These are phyloP conservation scores for Neostethus bicornis DNA, from an alignment of 2,797 vertebrate species.

Conservation along the genomic window DNA sequence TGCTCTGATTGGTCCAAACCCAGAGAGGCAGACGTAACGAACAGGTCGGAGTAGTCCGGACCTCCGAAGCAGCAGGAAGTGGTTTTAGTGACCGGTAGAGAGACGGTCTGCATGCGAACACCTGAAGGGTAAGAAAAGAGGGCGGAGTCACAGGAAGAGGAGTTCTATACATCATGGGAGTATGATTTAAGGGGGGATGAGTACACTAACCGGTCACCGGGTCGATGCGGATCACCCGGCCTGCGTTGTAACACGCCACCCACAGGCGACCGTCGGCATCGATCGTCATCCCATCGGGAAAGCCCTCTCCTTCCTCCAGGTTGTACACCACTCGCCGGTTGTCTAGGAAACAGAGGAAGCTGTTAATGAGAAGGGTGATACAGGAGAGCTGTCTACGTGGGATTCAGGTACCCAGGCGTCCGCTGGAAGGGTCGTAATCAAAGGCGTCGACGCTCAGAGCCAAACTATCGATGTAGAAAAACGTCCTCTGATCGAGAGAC, in stretches of 20 bases:
- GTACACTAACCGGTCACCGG: conserved; percentile 83
- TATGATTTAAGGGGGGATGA: background rate
- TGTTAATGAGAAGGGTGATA: too few species aligned
- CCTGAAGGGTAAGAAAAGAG: conserved; percentile 70
- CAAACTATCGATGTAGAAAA: conserved; percentile 95
- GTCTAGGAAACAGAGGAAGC: conserved; percentile 66
- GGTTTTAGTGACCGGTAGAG: conserved; percentile 84
- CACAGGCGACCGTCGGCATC: conserved; percentile 88
- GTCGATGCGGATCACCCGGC: conserved; percentile 89
- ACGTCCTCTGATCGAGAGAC: conserved; percentile 87
- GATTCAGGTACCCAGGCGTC: conserved; percentile 79
- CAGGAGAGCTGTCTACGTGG: background rate
- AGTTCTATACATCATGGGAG: too few species aligned
- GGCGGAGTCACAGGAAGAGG: too few species aligned
- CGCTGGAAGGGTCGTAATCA: conserved; percentile 86
- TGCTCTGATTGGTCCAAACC: conserved; percentile 78
- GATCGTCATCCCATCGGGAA: conserved; percentile 93
- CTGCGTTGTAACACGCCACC: conserved; percentile 90
- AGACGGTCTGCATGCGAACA: conserved; percentile 86
- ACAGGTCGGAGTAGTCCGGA: conserved; percentile 89
- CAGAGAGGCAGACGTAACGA: conserved; percentile 85
- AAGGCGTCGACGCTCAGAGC: conserved; percentile 88
- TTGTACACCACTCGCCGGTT: conserved; percentile 87
- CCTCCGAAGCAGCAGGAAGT: conserved; percentile 96
- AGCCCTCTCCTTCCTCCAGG: conserved; percentile 85